Percentiles rank a stretch among this genome's conserved stretches.
These are phyloP conservation scores for Bombyx mori DNA, from an alignment of 1,140 invertebrate species.

Conservation along the genomic window DNA sequence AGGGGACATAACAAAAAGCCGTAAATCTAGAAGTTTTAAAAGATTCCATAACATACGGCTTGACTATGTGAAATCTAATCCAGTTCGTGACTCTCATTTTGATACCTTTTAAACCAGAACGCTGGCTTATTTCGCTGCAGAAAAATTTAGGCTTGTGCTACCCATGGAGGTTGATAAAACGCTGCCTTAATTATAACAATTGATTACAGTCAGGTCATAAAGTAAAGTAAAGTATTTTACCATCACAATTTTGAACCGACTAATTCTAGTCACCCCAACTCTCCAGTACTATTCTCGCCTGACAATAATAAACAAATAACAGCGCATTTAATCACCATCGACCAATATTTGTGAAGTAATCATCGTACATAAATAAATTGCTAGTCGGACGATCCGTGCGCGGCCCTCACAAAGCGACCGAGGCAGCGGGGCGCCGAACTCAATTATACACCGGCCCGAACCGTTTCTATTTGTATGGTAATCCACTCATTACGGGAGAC, in stretches of 20 bases:
- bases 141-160: too few species aligned
- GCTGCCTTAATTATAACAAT: too few species aligned
- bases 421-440: slow-evolving; percentile 49
- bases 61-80: too few species aligned
- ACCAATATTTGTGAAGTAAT: slow-evolving; percentile 52
- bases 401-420: slow-evolving; percentile 43
- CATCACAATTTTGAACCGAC: slow-evolving; percentile 2
- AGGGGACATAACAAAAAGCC: too few species aligned
- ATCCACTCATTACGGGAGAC: slow-evolving; percentile 61
- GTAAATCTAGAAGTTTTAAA: too few species aligned
- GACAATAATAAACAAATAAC: slow-evolving; percentile 33
- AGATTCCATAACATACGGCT: too few species aligned
- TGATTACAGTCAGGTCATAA: too few species aligned
- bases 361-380: slow-evolving; percentile 26
- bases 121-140: too few species aligned
- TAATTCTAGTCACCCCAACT: neutral
- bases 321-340: slow-evolving; percentile 32
- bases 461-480: slow-evolving; percentile 64
- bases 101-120: too few species aligned
- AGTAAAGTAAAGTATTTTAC: too few species aligned
- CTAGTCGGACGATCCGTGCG: slow-evolving; percentile 18
- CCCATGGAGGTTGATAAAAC: too few species aligned
- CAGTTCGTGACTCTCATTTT: too few species aligned
- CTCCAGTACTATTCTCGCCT: neutral
- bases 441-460: slow-evolving; percentile 53